Evolutionary conservation across 2,797 vertebrate genomes (phyloP).

Genomic region (Cebuella pygmaea): DNA sequence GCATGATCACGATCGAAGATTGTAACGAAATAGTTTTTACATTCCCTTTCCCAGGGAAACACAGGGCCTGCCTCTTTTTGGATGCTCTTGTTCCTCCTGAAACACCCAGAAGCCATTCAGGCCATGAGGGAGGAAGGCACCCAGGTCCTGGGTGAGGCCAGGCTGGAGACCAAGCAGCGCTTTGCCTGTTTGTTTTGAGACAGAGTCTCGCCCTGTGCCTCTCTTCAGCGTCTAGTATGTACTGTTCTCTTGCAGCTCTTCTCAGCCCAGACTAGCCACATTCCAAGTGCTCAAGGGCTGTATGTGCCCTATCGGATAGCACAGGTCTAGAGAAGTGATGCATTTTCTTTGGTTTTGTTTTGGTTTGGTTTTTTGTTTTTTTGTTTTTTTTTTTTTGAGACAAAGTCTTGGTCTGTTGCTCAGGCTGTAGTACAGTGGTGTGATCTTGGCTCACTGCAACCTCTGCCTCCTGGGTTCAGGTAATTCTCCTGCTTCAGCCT

Average conservation of each 20-base stretch:
- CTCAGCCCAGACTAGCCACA: not conserved
- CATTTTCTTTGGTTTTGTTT: not conserved
- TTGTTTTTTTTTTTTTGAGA: not conserved
- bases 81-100: too few relatives aligned
- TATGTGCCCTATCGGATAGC: fast-evolving
- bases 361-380: too few relatives aligned
- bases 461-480: not conserved
- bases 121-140: too few relatives aligned
- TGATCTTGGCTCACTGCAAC: not conserved
- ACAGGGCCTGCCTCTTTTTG: too few relatives aligned
- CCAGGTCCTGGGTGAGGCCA: too few relatives aligned
- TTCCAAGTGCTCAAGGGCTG: fast-evolving
- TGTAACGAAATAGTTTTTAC: not conserved
- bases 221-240: not conserved
- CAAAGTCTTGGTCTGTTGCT: not conserved
- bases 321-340: not conserved
- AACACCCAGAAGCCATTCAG: too few relatives aligned
- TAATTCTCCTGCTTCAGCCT: not conserved
- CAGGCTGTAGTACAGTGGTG: not conserved
- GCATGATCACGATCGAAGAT: not conserved
- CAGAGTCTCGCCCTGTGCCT: too few relatives aligned
- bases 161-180: too few relatives aligned
- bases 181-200: too few relatives aligned
- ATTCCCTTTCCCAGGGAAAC: not conserved
- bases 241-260: not conserved